Conservation (phyloP, 2,888 invertebrate species). For the Myopa tessellatipennis region DNA sequence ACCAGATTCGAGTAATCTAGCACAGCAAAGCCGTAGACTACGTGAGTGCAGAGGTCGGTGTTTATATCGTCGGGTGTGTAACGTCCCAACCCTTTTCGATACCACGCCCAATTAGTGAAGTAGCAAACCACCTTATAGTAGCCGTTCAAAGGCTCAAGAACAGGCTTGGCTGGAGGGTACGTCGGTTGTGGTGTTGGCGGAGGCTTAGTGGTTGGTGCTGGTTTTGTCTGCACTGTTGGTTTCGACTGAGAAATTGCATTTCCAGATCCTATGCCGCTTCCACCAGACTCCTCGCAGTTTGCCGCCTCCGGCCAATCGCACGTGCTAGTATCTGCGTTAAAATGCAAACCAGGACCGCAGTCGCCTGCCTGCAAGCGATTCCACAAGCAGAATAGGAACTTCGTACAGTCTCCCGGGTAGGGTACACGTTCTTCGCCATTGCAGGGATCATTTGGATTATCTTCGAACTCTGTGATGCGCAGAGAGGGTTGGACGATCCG, state of each 20-base stretch:
- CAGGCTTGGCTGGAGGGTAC: slow-evolving; percentile 60
- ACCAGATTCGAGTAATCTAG: slow-evolving; percentile 83
- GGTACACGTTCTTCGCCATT: slow-evolving; percentile 75
- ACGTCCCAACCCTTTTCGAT: slow-evolving; percentile 82
- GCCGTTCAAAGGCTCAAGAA: slow-evolving; percentile 72
- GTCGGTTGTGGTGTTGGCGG: slow-evolving; percentile 60
- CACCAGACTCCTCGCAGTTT: slow-evolving; percentile 69
- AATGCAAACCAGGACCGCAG: slow-evolving; percentile 80
- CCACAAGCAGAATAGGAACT: slow-evolving; percentile 83
- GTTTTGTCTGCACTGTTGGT: slow-evolving; percentile 53
- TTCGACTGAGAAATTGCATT: slow-evolving; percentile 42
- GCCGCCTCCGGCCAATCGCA: slow-evolving; percentile 81
- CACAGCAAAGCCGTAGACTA: slow-evolving; percentile 94
- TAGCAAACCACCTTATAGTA: slow-evolving; percentile 88
- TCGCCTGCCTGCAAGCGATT: slow-evolving; percentile 79
- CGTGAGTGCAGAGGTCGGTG: slow-evolving; percentile 88
- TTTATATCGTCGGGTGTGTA: slow-evolving; percentile 89
- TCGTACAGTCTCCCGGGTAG: slow-evolving; percentile 77
- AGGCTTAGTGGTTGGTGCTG: slow-evolving; percentile 55
- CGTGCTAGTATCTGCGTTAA: slow-evolving; percentile 76
- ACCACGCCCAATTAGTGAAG: slow-evolving; percentile 96
- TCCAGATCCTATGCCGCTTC: slow-evolving; percentile 39
- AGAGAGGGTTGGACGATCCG: slow-evolving; percentile 51
- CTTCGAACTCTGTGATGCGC: slow-evolving; percentile 40
- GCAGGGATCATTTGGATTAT: slow-evolving; percentile 70